phyloP scores from a whole-genome alignment of 37 sponge, comb jelly and placozoan genomes.

The Beroe forskalii region DNA sequence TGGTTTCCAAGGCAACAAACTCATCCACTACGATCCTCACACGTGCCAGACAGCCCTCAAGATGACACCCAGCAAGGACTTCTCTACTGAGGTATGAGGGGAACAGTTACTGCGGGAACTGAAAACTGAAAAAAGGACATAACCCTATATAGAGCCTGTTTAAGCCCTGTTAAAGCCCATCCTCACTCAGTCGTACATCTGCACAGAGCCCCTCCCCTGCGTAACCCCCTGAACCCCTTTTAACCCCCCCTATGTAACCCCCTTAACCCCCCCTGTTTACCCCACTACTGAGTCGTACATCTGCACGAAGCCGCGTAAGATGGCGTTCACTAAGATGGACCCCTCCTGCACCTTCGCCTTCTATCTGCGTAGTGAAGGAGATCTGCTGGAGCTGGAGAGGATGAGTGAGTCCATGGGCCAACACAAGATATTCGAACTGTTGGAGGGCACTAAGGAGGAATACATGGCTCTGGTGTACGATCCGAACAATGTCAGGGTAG shows the following conservation, averaged over 20 bases:
- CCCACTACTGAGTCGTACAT: constrained; percentile 95
- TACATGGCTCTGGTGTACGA: not conserved
- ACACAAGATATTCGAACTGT: constrained; percentile 47
- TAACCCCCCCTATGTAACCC: too few relatives aligned
- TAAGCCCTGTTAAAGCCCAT: too few relatives aligned
- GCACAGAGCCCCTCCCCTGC: too few relatives aligned
- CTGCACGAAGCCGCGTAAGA: constrained; percentile 78
- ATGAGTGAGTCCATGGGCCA: not conserved
- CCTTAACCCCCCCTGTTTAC: too few relatives aligned
- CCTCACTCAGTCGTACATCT: too few relatives aligned
- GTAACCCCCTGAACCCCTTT: too few relatives aligned
- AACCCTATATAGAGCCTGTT: too few relatives aligned
- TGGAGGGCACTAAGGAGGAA: constrained; percentile 52
- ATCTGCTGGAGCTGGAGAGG: not conserved
- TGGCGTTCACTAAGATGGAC: constrained; percentile 85
- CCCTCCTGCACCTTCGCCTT: constrained; percentile 95
- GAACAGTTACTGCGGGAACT: too few relatives aligned
- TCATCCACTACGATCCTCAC: constrained; percentile 96
- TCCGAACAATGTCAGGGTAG: not conserved
- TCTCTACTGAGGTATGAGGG: constrained; percentile 11
- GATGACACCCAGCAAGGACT: not conserved
- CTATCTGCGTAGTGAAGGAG: constrained; percentile 61
- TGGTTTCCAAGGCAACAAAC: constrained; percentile 94
- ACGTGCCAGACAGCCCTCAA: constrained; percentile 74
- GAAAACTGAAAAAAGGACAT: too few relatives aligned